These are phyloP conservation scores for Falco cherrug DNA, from an alignment of 2,797 vertebrate species.

Conservation along the genomic window DNA sequence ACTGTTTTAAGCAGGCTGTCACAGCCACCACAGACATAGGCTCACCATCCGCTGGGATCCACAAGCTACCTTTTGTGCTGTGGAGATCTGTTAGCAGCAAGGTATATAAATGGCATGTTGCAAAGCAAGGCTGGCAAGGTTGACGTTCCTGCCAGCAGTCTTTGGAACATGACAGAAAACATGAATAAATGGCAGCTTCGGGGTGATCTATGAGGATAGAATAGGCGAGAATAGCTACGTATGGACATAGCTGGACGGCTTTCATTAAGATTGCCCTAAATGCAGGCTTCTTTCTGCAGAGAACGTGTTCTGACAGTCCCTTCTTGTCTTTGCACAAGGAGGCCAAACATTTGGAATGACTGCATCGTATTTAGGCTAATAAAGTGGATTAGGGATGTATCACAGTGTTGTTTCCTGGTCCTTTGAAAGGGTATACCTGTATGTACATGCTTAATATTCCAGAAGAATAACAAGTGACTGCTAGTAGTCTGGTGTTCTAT, in stretches of 20 bases:
- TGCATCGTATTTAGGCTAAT: neutral
- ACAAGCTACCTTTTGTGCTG: neutral
- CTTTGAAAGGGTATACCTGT: neutral
- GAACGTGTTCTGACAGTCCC: neutral
- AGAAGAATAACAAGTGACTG: slow-evolving; percentile 17
- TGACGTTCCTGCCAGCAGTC: neutral
- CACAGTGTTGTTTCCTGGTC: neutral
- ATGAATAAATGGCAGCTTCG: neutral
- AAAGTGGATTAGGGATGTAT: neutral
- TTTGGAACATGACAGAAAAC: neutral
- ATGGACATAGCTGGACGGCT: neutral
- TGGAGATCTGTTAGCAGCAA: neutral
- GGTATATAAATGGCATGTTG: neutral
- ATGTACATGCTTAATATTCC: neutral
- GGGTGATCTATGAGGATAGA: neutral
- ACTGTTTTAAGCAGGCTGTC: neutral
- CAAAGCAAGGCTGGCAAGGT: neutral
- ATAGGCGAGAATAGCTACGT: neutral
- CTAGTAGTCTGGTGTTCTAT: neutral
- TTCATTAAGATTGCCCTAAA: neutral
- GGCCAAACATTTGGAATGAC: neutral
- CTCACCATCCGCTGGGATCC: neutral
- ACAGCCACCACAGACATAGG: neutral
- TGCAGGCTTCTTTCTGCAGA: neutral
- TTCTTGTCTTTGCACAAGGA: neutral